Base-by-base conservation (phyloP, 2,797 vertebrate species). In the Xerus rutilus region DNA sequence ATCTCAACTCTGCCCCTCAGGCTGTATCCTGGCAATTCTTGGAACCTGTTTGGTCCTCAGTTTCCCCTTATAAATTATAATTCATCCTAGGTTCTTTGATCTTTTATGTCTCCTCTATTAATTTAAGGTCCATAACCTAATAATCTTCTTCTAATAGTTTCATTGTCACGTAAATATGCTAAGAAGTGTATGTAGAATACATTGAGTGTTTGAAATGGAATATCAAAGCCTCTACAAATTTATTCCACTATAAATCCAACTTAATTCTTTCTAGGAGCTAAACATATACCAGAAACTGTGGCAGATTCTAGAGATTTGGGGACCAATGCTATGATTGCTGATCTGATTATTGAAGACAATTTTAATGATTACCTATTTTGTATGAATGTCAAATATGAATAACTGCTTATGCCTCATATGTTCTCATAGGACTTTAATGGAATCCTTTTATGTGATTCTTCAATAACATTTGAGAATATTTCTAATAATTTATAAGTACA, bases 41-140 rank as follows among this genome's bases (percentile, higher is more conserved):
- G 10, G 18, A 25, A 73, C 3, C 7, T 57, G 39, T 69, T 43
- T 57, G 5, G 14, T 12, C 39, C 20, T 74, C 25, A 83, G 30
- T 82, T 81, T 91, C 65, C 85, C n/a, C 14, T 77, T 72, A 32
- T 91, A 45, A 74, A 93, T 72, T 30, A 82, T 73, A 3, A 67
- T 67, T 45, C 82, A 84, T 18, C 83, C 12, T 28, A 76, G 2
- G 14, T 12, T 79, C 57, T 52, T 73, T 70, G 5, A 67, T 69
- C 59, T 95, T 83, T 89, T 86, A 57, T 20, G n/a, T 47, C 43
- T 70, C 21, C 18, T 88, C 14, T 32, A 25, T 78, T 89, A 74
- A 49, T 30, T 69, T 87, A 90, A 78, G 91, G 18, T 9, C 28
- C 3, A 65, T 45, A 72, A 78, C 5, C 2, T 64, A 97, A 25